Evolutionary conservation across 2,113 vertebrate species (phyloP).

Genomic region (Cephalopholis sonnerati): DNA sequence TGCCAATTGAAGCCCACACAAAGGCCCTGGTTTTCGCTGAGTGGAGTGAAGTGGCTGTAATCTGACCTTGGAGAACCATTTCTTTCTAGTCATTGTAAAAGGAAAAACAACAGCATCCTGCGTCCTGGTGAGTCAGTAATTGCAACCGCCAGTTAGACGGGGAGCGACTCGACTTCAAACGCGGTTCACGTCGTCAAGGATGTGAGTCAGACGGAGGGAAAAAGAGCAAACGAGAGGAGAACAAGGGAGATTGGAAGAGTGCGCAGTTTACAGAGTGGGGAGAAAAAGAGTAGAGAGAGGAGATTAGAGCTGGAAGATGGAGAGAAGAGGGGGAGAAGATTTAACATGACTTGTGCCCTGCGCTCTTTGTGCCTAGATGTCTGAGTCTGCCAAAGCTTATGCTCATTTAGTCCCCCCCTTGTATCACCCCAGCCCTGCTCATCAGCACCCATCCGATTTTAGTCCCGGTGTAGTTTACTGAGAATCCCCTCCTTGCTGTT

Average conservation of each 20-base stretch:
- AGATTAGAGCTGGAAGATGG: constrained; percentile 73
- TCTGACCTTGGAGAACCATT: constrained; percentile 52
- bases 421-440: constrained; percentile 40
- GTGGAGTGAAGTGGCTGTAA: constrained; percentile 36
- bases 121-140: constrained; percentile 66
- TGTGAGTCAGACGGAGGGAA: constrained; percentile 66
- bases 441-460: constrained; percentile 50
- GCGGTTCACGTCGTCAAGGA: constrained; percentile 47
- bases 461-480: constrained; percentile 31
- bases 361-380: constrained; percentile 69
- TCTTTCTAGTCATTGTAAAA: constrained; percentile 44
- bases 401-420: constrained; percentile 55
- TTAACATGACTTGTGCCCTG: constrained; percentile 75
- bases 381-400: constrained; percentile 75
- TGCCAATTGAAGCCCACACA: constrained; percentile 43
- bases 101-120: constrained; percentile 71
- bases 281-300: constrained; percentile 48
- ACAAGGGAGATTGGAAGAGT: constrained; percentile 45
- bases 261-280: constrained; percentile 55
- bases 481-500: constrained; percentile 46
- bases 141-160: constrained; percentile 62
- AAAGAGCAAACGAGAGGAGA: constrained; percentile 44
- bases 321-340: constrained; percentile 66
- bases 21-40: constrained; percentile 31
- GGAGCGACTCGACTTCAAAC: constrained; percentile 65